phyloP scores from a whole-genome alignment of 1,140 invertebrate genomes.

The Trichomalopsis sarcophagae region DNA sequence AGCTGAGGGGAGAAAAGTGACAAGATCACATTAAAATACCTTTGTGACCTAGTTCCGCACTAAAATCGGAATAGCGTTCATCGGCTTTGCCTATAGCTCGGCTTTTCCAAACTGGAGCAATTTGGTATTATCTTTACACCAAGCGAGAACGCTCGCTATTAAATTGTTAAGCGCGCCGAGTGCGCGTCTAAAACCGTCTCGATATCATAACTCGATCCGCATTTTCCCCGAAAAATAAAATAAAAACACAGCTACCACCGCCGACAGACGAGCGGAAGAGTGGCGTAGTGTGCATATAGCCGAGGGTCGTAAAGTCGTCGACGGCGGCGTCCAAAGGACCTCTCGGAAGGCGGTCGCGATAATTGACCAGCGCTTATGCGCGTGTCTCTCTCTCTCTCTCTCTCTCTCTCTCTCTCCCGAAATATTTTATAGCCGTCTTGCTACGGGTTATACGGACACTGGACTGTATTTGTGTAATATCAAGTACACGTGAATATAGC shows the following conservation, averaged over 20 bases:
- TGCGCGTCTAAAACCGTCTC: no score
- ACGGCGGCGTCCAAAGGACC: no score
- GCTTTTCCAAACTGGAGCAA: background rate
- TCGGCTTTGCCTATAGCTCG: background rate
- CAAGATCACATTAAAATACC: conserved; percentile 29
- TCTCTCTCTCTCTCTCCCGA: conserved; percentile 8
- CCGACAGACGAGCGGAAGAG: no score
- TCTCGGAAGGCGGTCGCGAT: background rate
- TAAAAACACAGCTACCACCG: no score
- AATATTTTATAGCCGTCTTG: background rate
- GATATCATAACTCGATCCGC: background rate
- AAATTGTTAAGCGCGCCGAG: background rate
- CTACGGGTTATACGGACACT: background rate
- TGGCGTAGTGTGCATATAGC: background rate
- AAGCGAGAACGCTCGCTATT: background rate
- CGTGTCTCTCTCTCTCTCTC: background rate
- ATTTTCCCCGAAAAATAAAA: no score
- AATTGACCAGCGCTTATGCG: background rate
- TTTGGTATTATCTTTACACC: background rate
- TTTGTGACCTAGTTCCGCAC: conserved; percentile 18
- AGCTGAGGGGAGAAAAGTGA: conserved; percentile 25
- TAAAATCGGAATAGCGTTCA: conserved; percentile 19
- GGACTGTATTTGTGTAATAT: no score
- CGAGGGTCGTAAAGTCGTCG: background rate
- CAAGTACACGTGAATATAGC: no score